Base-by-base conservation (phyloP, 1,140 invertebrate genomes). In the Trypoxylus dichotomus region DNA sequence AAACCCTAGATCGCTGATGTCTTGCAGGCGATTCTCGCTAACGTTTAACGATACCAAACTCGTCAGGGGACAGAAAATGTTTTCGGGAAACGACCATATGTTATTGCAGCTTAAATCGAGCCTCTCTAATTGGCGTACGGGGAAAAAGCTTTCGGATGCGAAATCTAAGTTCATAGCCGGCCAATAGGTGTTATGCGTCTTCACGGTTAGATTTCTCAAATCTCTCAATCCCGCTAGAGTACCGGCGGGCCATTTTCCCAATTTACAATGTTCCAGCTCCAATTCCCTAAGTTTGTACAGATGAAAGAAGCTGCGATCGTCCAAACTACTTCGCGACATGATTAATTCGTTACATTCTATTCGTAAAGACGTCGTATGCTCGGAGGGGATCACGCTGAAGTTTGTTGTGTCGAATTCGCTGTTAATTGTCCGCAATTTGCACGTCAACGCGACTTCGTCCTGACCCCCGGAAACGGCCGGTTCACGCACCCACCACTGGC, bases 91-190 rank as follows among this genome's bases (percentile, higher is more conserved):
- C 19, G 93, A 93, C 92, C 93, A 95, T 80, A 97, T 94, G 84
- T 96, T 96, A 85, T 97, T 97, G 81, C 91, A 92, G 82, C 94
- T 95, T 37, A 98, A 86, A 86, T 97, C 96, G 74, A 97, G 88
- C 79, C 92, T 90, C 87, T 96, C 93, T 82, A 95, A 87, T 83
- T 94, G 91, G 78, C 91, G 87, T 58, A 93, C 90, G 58, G 90
- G 90, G 25, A 88, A 87, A 85, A 95, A 96, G 77, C 92, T 93
- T 76, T 92, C 92, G 8, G 90, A 87, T 79, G 92, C 91, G 79
- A 97, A 89, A 83, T 96, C 93, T 80, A 96, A 88, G 82, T 91
- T 93, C 84, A 95, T 91, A 25, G 90, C 91, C 72, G 90, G 90
- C 92, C 93, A 94, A 82, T 92, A 91, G 11, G 91, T 93, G 84